Base-by-base conservation (phyloP, 2,113 vertebrate species). In the Seriola rivoliana region DNA sequence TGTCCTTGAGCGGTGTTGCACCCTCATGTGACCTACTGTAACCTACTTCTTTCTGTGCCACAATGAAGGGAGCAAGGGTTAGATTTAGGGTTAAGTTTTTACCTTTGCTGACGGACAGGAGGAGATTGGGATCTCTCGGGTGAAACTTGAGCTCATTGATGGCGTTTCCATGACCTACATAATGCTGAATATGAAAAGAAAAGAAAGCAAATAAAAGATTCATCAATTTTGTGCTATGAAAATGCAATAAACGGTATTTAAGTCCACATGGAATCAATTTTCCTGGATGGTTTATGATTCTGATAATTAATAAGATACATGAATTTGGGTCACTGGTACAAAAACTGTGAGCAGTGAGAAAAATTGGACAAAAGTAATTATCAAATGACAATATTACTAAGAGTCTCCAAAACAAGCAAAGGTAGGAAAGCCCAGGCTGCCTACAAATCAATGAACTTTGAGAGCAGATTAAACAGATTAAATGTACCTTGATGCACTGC, bases 41-140 rank as follows among this genome's bases (percentile, higher is more conserved):
- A 12, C 40, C 69, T 62, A 52, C 48, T 14, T 21, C 34, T 38
- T 57, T 38, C 62, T 29, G 16, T 57, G 52, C 12, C 32, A 59
- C 17, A 17, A 38, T 25, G 23, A 38, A 38, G 16, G 19, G 0
- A 46, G 38, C 38, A 69, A 65, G 5, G 36, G 19, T 8, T 44
- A 48, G 14, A 42, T 44, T 23, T 11, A n/a, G 34, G 48, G 32
- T 29, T 8, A 1, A 29, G 34, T 36, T 21, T 93, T 94, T 95
- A 99, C 98, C 98, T 99, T 99, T 99, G 94, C 98, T 99, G 91
- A 99, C 98, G 57, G 98, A 99, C 79, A 99, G 93, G 71, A 99
- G 97, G 29, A 99, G 98, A 93, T 98, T 99, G 42, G 98, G 98
- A 90, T 99, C 98, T 91, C 98, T 95, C 0, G 98, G 98, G 58